phyloP scores from a whole-genome alignment of 2,888 invertebrate genomes.

The Merodon equestris region DNA sequence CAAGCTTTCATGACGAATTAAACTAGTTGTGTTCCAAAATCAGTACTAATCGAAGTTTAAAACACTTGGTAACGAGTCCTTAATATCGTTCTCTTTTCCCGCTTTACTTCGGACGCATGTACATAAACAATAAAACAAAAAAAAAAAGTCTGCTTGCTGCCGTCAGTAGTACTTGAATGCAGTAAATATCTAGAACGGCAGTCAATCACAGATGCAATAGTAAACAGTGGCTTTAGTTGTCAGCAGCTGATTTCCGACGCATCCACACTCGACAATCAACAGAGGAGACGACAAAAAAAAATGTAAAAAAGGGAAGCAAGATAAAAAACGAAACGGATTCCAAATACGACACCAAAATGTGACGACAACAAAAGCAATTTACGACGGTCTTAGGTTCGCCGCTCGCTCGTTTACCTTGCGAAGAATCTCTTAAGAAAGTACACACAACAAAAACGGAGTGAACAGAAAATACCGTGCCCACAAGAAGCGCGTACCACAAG shows the following conservation, averaged over 20 bases:
- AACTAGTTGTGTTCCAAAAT: conserved; percentile 1
- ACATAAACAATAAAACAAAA: no score
- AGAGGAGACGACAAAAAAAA: conserved; percentile 15
- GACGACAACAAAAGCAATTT: conserved; percentile 52
- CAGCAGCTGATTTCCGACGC: conserved; percentile 46
- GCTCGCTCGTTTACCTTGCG: conserved; percentile 66
- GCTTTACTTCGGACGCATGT: neutral
- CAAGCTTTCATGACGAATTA: conserved; percentile 53
- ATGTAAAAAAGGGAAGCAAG: neutral
- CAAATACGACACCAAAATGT: conserved; percentile 49
- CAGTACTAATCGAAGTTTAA: conserved; percentile 23
- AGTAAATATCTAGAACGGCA: conserved; percentile 37
- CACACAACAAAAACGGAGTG: conserved; percentile 61
- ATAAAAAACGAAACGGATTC: conserved; percentile 32
- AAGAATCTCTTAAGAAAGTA: conserved; percentile 66
- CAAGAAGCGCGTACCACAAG: conserved; percentile 71
- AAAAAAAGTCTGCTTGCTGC: no score
- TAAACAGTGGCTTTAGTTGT: conserved; percentile 37
- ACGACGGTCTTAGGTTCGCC: conserved; percentile 56
- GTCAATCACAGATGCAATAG: conserved; percentile 10
- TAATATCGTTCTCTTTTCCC: no score
- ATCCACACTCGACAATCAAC: conserved; percentile 35
- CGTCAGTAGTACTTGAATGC: conserved; percentile 21
- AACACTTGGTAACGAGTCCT: neutral
- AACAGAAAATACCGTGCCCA: conserved; percentile 70